Evolutionary conservation across 2,888 invertebrate species (phyloP), one percentile per base, ranked within the genome.

Genomic region (Caenorhabditis sulstoni): DNA sequence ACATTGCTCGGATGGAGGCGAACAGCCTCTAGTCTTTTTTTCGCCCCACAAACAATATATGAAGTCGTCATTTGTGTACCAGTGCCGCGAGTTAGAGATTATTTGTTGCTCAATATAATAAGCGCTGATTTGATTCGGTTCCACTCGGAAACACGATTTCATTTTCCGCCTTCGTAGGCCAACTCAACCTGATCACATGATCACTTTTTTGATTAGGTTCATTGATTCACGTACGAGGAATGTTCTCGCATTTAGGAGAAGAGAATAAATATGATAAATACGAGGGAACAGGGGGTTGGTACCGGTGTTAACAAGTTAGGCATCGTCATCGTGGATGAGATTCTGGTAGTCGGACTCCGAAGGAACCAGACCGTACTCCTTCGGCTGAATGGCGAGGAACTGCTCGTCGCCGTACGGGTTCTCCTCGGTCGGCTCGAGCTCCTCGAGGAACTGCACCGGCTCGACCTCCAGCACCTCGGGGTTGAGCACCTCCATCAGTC

Each of bases 331-430:
- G 39, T 7, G 3, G 57, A 37, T 22, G 4, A 8, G 39, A 22
- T 37, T 47, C 22, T 70, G 61, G 47, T 61, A 70, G 39, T 70
- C 70, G 29, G 45, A 45, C 22, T 70, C 70, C n/a, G 70, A 70
- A 9, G 70, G 70, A n/a, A 52, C 70, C 58, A 53, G 14, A 35
- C 61, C 55, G 16, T 20, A 20, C 16, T 23, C n/a, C 29, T 61
- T 61, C 8, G 61, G 61, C 22, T 35, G 18, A 14, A 39, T 37
- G 20, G 29, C 53, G 14, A 70, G 55, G 47, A 70, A 70, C 29
- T 53, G 44, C 61, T 70, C 70, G 52, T 70, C 61, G 29, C 70
- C 70, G n/a, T n/a, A n/a, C n/a, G 70, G 61, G 14, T 45, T 61
- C 16, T 61, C 70, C 2, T 23, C 1, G 3, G 29, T 12, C 14